Conservation (phyloP, 2,888 invertebrate genomes). For the Orchesellides sinensis region DNA sequence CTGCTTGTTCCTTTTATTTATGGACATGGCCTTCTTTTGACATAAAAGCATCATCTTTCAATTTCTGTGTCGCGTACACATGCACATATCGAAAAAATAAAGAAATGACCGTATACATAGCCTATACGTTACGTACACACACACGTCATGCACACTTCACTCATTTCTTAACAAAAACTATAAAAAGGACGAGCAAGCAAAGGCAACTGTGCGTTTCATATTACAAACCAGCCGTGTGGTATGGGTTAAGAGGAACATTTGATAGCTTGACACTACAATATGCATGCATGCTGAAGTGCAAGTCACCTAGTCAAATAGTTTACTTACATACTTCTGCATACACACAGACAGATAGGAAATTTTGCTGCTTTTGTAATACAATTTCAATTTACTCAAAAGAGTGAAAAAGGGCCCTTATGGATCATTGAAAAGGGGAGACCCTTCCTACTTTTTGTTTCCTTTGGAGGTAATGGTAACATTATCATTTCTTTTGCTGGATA, state of each 20-base stretch:
- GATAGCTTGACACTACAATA: too few species aligned
- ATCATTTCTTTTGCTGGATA: not conserved
- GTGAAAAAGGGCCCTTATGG: too few species aligned
- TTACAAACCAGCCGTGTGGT: too few species aligned
- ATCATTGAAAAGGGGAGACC: not conserved
- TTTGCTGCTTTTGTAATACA: too few species aligned
- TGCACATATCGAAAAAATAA: too few species aligned
- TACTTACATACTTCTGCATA: too few species aligned
- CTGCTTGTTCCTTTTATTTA: constrained; percentile 26
- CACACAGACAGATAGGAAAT: too few species aligned
- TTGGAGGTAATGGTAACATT: not conserved
- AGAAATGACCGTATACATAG: too few species aligned
- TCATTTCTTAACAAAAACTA: not conserved
- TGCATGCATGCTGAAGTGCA: too few species aligned
- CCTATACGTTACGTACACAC: not conserved
- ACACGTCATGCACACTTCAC: not conserved
- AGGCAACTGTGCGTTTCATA: not conserved
- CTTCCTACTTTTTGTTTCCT: not conserved
- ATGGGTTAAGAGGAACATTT: too few species aligned
- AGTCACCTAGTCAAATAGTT: too few species aligned
- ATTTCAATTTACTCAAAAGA: not conserved
- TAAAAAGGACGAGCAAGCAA: too few species aligned
- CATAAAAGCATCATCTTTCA: constrained; percentile 52
- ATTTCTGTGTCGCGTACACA: constrained; percentile 16
- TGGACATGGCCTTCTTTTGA: constrained; percentile 30